Evolutionary conservation across 2,888 invertebrate genomes (phyloP), one percentile per base, ranked within the genome.

Genomic region (Metopia argyrocephala): DNA sequence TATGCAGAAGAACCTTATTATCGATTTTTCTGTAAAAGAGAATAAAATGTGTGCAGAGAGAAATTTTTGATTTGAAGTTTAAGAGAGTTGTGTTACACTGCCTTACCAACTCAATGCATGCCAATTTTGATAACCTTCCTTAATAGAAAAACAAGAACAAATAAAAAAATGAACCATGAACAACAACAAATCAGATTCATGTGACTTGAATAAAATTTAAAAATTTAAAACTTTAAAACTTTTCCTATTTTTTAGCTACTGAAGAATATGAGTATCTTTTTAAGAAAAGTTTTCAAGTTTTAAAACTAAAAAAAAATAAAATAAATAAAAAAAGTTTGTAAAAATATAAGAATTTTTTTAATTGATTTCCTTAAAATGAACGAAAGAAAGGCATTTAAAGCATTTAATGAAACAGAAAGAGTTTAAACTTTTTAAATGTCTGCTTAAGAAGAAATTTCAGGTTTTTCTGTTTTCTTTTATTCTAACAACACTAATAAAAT

Each of bases 81-180:
- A 59, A 59, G 31, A 59, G 57, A 31, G 28, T 12, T 31, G 1
- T 15, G 18, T 7, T 48, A 18, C 4, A 57, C 76, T 15, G 20
- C 18, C 15, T 57, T 76, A 76, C 28, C 76, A 21, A 18, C 52
- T 2, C 21, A 62, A 57, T 25, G 48, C 64, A 18, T n/a, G 7
- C 46, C 48, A 69, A 38, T 38, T 57, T 57, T n/a, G n/a, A n/a
- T n/a, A 76, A 69, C 76, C 76, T 62, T 69, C 50, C 38, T 27
- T 18, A 66, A 31, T 27, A n/a, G 21, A 73, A 52, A 28, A 56
- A 38, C 3, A 21, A 25, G 3, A 12, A 59, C 28, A 28, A n/a
- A 52, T 62, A 52, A 45, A 31, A 56, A 23, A 1, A n/a, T 18
- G 20, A 62, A 38, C 23, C 48, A 48, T n/a, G 5, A 0, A 3